Conservation (phyloP, 2,888 invertebrate genomes). For the Diaprepes abbreviatus region DNA sequence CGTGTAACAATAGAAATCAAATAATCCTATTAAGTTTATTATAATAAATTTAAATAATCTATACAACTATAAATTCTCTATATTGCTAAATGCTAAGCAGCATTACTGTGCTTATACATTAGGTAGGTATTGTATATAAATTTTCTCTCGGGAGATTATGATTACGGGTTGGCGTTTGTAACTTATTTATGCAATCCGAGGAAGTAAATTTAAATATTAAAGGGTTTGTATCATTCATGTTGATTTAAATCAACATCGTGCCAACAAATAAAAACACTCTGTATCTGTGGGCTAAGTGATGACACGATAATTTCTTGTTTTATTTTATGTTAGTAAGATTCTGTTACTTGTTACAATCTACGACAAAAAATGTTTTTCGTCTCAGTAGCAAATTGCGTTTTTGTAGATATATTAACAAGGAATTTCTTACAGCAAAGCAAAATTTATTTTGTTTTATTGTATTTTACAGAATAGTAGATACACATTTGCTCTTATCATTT, state of each 20-base stretch:
- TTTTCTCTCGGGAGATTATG: constrained; percentile 40
- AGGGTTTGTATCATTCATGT: constrained; percentile 23
- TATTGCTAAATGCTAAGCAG: constrained; percentile 48
- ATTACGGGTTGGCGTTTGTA: constrained; percentile 43
- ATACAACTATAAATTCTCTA: constrained; percentile 48
- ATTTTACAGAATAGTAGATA: too few relatives aligned
- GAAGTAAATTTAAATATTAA: constrained; percentile 40
- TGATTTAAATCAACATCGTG: constrained; percentile 5
- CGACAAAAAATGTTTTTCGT: too few relatives aligned
- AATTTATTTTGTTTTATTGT: too few relatives aligned
- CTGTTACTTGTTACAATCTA: too few relatives aligned
- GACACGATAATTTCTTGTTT: too few relatives aligned
- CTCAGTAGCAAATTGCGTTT: too few relatives aligned
- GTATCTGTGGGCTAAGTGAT: too few relatives aligned
- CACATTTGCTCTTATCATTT: too few relatives aligned
- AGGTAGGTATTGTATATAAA: constrained; percentile 43
- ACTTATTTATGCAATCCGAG: constrained; percentile 47
- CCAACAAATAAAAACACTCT: too few relatives aligned
- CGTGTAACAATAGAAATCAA: constrained; percentile 49
- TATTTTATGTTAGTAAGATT: too few relatives aligned
- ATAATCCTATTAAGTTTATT: constrained; percentile 50
- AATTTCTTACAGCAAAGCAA: too few relatives aligned
- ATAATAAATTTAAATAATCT: constrained; percentile 51
- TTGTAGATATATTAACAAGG: too few relatives aligned
- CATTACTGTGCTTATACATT: constrained; percentile 46